Evolutionary conservation across 1,140 invertebrate species (phyloP).

Genomic region (Ceratitis capitata): DNA sequence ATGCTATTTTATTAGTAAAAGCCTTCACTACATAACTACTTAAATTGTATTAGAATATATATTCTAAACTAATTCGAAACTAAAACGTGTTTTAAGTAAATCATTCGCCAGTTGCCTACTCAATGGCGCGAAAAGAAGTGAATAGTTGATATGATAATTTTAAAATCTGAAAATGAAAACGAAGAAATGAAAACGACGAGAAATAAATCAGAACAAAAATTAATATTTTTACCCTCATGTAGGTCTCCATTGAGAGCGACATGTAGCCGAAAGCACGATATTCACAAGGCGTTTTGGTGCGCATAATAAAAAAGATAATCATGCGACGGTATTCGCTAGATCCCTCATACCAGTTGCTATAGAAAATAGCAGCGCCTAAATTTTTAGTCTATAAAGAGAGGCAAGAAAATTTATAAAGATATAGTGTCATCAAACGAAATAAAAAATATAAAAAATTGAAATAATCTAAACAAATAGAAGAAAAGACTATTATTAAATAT

Average conservation of each 20-base stretch:
- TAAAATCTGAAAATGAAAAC: conserved; percentile 34
- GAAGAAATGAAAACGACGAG: background rate
- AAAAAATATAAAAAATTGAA: background rate
- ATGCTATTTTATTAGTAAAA: too few relatives aligned
- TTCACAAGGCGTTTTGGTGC: conserved; percentile 44
- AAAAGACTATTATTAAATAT: background rate
- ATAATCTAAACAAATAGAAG: background rate
- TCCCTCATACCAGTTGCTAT: conserved; percentile 59
- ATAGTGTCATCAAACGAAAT: too few relatives aligned
- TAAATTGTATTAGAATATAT: too few relatives aligned
- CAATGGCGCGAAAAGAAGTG: conserved; percentile 37
- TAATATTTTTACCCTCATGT: conserved; percentile 41
- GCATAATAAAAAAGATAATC: conserved; percentile 54
- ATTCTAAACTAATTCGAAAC: too few relatives aligned
- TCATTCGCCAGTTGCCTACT: background rate
- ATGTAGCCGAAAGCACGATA: conserved; percentile 52
- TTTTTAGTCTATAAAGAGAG: background rate
- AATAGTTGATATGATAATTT: conserved; percentile 42
- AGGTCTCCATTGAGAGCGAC: conserved; percentile 49
- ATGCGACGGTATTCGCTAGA: conserved; percentile 50
- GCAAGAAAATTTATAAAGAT: too few relatives aligned
- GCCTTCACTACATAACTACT: too few relatives aligned
- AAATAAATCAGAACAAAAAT: background rate
- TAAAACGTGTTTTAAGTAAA: too few relatives aligned
- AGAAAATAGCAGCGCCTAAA: conserved; percentile 52